Conservation (phyloP, 2,113 vertebrate genomes). For the Prionailurus viverrinus region DNA sequence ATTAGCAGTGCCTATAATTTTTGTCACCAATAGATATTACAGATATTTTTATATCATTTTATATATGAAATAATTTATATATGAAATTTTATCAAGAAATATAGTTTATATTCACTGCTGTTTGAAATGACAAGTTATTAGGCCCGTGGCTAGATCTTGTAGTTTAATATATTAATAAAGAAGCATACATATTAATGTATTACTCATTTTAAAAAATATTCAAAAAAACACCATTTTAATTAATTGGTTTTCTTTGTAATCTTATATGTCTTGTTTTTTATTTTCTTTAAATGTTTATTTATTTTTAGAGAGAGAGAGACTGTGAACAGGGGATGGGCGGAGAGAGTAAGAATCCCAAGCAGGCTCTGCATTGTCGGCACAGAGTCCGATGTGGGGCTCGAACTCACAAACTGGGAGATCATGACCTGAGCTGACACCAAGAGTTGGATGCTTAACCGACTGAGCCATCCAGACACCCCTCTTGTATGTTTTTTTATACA, state of each 20-base stretch:
- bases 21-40: neutral
- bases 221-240: neutral
- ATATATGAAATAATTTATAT: neutral
- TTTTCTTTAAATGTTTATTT: too few relatives aligned
- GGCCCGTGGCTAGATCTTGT: neutral
- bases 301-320: too few relatives aligned
- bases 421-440: too few relatives aligned
- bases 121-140: conserved; percentile 48
- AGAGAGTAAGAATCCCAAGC: too few relatives aligned
- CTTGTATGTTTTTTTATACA: neutral
- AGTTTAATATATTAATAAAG: conserved; percentile 36
- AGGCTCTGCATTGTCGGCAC: too few relatives aligned
- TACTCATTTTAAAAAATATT: neutral
- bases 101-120: neutral
- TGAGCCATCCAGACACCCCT: neutral
- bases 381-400: too few relatives aligned
- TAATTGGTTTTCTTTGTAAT: conserved; percentile 28
- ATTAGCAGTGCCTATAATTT: neutral
- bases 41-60: neutral
- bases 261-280: neutral
- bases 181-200: neutral
- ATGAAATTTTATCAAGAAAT: neutral
- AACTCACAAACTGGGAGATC: too few relatives aligned
- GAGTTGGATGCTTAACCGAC: too few relatives aligned
- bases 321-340: too few relatives aligned